Evolutionary conservation across 2,888 invertebrate genomes (phyloP).

Genomic region (Drosophila fulvimacula): DNA sequence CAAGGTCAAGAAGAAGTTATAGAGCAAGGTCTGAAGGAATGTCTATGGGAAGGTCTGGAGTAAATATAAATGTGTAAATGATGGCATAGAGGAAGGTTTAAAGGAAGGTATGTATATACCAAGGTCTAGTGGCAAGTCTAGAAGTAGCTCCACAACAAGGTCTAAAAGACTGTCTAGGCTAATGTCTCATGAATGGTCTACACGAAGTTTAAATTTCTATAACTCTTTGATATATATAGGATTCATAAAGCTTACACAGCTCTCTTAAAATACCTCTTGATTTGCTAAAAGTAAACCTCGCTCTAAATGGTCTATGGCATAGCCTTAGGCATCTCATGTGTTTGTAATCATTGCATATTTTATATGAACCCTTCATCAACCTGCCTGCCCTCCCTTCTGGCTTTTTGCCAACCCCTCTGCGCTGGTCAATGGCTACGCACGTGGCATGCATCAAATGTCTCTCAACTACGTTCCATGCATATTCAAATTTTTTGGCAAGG

Average conservation of each 20-base stretch:
- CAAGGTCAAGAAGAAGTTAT: neutral
- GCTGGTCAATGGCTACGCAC: conserved; percentile 53
- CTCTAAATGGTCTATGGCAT: neutral
- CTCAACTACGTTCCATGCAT: conserved; percentile 59
- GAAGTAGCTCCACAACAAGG: neutral
- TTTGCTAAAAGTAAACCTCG: neutral
- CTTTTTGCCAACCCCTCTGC: neutral
- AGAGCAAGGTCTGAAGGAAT: neutral
- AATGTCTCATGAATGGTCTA: neutral
- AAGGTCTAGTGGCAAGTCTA: neutral
- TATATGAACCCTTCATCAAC: neutral
- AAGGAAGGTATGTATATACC: neutral
- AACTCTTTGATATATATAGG: no score
- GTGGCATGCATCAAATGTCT: conserved; percentile 61
- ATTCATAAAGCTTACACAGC: no score
- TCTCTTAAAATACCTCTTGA: neutral
- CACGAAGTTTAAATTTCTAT: neutral
- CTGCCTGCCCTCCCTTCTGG: accelerated
- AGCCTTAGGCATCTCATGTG: neutral
- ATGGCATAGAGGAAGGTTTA: neutral
- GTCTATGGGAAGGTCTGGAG: neutral
- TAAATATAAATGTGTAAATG: no score
- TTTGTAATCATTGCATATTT: neutral
- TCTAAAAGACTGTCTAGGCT: neutral
- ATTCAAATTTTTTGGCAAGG: conserved; percentile 61